These are phyloP conservation scores for Protonibea diacanthus DNA, from an alignment of 2,797 vertebrate genomes.

Conservation along the genomic window DNA sequence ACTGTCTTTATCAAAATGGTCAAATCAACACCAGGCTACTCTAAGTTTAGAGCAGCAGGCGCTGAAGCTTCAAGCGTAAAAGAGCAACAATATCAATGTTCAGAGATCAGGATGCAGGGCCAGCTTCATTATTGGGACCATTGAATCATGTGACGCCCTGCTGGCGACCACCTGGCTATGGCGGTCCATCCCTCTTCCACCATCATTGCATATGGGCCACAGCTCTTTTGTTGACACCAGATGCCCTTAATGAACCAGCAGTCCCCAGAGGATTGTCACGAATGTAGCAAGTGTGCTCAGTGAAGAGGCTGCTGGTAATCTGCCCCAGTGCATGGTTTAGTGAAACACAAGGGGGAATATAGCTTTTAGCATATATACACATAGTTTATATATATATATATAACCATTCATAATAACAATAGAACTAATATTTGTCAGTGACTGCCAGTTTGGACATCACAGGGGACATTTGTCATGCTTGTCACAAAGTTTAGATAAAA, in stretches of 20 bases:
- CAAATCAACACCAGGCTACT: slow-evolving; percentile 25
- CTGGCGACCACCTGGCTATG: slow-evolving; percentile 82
- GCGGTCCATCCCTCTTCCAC: slow-evolving; percentile 60
- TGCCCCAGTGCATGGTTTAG: background rate
- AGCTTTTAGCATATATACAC: slow-evolving; percentile 2
- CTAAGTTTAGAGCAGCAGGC: slow-evolving; percentile 11
- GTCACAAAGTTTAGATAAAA: background rate
- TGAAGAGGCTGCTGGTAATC: slow-evolving; percentile 43
- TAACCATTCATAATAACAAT: background rate
- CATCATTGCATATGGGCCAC: slow-evolving; percentile 68
- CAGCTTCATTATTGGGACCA: slow-evolving; percentile 51
- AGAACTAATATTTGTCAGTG: background rate
- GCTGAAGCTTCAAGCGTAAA: slow-evolving; percentile 30
- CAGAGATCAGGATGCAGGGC: slow-evolving; percentile 60
- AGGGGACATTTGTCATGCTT: background rate
- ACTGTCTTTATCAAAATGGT: slow-evolving; percentile 13
- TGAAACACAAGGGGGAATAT: background rate
- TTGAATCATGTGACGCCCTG: slow-evolving; percentile 73
- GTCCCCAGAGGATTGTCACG: slow-evolving; percentile 64
- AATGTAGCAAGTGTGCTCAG: slow-evolving; percentile 53
- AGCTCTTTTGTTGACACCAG: slow-evolving; percentile 83
- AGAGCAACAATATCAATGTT: slow-evolving; percentile 40
- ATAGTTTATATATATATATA: too few species aligned
- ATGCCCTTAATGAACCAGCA: slow-evolving; percentile 74
- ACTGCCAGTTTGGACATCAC: background rate